Percentiles rank a stretch among this genome's conserved stretches.
Evolutionary conservation across 2,797 vertebrate genomes (phyloP).

Genomic region (Emys orbicularis): DNA sequence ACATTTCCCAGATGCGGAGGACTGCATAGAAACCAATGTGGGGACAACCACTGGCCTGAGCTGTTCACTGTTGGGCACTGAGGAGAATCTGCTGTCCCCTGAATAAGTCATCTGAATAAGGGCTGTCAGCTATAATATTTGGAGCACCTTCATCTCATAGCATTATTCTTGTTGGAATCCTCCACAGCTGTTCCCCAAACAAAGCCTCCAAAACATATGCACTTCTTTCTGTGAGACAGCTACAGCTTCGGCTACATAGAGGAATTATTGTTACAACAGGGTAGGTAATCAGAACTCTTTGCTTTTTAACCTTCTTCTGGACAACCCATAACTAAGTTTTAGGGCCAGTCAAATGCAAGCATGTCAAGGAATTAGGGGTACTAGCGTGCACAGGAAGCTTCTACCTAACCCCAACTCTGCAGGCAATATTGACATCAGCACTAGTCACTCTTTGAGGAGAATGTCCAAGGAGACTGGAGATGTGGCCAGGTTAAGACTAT

Average conservation of each 20-base stretch:
- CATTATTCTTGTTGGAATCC: neutral
- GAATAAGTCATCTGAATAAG: neutral
- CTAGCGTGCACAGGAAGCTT: neutral
- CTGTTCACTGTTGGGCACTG: neutral
- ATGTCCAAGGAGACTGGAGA: neutral
- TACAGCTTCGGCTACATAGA: fast-evolving
- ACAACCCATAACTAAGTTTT: neutral
- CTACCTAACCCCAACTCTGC: neutral
- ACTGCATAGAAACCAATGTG: neutral
- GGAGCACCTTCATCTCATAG: neutral
- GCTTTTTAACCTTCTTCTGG: neutral
- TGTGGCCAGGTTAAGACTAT: neutral
- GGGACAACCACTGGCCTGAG: neutral
- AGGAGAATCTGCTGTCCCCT: neutral
- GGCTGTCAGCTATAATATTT: neutral
- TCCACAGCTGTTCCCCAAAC: neutral
- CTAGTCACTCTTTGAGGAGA: neutral
- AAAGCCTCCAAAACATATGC: neutral
- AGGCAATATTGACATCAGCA: neutral
- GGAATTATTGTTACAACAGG: neutral
- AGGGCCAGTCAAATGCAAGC: neutral
- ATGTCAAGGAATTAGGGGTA: neutral
- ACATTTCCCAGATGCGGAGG: neutral
- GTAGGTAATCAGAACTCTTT: neutral
- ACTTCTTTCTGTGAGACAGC: fast-evolving